Percentiles rank a stretch among this genome's conserved stretches.
Evolutionary conservation across 2,888 invertebrate genomes (phyloP).

Genomic region (Cataglyphis altisquamis): DNA sequence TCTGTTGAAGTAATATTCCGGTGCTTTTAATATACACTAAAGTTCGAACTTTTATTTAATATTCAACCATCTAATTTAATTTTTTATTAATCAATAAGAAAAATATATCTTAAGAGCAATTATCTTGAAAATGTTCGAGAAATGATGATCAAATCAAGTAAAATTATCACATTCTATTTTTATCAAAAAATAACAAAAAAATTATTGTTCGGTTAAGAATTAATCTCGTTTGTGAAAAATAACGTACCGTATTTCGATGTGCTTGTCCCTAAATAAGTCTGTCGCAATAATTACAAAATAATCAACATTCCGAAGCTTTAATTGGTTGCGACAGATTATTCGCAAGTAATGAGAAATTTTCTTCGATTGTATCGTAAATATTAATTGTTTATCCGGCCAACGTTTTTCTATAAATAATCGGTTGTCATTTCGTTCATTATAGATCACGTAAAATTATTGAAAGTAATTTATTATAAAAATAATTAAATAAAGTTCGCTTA

Average conservation of each 20-base stretch:
- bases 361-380: constrained; percentile 33
- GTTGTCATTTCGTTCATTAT: constrained; percentile 15
- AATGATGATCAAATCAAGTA: not conserved
- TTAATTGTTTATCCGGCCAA: constrained; percentile 19
- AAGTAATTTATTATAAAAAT: constrained; percentile 38
- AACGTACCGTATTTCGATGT: not conserved
- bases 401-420: not conserved
- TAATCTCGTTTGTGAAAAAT: constrained; percentile 8
- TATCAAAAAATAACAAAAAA: constrained; percentile 17
- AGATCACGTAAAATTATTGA: constrained; percentile 24
- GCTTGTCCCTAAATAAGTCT: constrained; percentile 28
- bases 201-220: constrained; percentile 17
- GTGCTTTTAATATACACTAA: not conserved
- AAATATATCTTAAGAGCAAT: not conserved
- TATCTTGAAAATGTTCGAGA: not conserved
- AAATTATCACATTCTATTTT: not conserved
- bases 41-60: not conserved
- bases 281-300: constrained; percentile 37
- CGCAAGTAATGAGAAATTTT: constrained; percentile 37
- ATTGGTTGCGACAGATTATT: constrained; percentile 36
- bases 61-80: not conserved
- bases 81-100: not conserved
- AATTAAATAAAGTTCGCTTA: not conserved
- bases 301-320: constrained; percentile 32
- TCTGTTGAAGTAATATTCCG: not conserved